These are phyloP conservation scores for Cephus cinctus DNA, from an alignment of 1,140 invertebrate genomes.

Conservation along the genomic window DNA sequence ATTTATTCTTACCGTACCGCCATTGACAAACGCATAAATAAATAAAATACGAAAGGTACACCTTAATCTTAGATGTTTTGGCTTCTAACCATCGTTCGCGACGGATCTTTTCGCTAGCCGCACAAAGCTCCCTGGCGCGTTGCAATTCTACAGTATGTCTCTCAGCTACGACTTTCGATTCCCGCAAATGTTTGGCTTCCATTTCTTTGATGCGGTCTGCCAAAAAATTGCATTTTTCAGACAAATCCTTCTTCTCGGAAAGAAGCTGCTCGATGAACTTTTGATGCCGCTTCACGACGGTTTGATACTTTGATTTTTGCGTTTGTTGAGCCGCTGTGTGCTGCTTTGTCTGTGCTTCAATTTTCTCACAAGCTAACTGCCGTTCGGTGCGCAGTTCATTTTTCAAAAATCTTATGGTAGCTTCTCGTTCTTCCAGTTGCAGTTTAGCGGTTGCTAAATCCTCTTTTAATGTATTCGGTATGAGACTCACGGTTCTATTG, in stretches of 20 bases:
- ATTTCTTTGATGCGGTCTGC: constrained; percentile 55
- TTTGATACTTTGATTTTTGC: constrained; percentile 67
- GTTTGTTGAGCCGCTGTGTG: constrained; percentile 49
- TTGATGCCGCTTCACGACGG: constrained; percentile 64
- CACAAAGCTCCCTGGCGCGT: constrained; percentile 63
- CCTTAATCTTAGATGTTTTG: constrained; percentile 72
- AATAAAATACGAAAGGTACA: constrained; percentile 28
- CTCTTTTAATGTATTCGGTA: constrained; percentile 21
- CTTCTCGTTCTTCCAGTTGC: constrained; percentile 52
- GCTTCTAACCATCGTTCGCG: constrained; percentile 68
- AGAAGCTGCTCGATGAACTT: constrained; percentile 71
- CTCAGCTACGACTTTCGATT: constrained; percentile 61
- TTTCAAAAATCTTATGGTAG: constrained; percentile 44
- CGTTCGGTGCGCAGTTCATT: constrained; percentile 49
- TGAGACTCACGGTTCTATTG: background rate
- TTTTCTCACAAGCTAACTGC: constrained; percentile 44
- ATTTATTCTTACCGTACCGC: no score
- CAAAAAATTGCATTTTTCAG: constrained; percentile 65
- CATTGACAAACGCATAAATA: no score
- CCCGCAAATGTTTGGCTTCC: constrained; percentile 57
- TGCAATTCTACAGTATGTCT: constrained; percentile 65
- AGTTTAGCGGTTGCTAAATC: constrained; percentile 39
- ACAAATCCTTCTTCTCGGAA: constrained; percentile 65
- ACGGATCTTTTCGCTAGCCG: constrained; percentile 66
- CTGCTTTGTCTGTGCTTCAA: constrained; percentile 45